Percentiles rank a stretch among this genome's conserved stretches.
Evolutionary conservation across 2,888 invertebrate genomes (phyloP).

Genomic region (Ennomos erosarius): DNA sequence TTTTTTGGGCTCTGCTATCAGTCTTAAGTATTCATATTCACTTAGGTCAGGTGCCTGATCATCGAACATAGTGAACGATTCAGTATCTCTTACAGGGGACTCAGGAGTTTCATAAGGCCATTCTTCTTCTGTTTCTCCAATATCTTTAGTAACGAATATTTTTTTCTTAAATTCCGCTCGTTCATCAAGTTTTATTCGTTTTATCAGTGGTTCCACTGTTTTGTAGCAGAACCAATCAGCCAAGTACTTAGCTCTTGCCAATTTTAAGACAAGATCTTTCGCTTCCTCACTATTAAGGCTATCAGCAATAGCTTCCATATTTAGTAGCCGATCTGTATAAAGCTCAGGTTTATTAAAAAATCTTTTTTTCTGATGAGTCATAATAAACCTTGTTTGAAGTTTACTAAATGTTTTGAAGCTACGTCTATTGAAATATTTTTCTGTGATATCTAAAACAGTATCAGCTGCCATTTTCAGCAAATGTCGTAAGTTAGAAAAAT

Average conservation of each 20-base stretch:
- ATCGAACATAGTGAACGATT: slow-evolving; percentile 34
- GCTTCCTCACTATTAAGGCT: slow-evolving; percentile 40
- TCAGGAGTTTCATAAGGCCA: slow-evolving; percentile 51
- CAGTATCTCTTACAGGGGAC: slow-evolving; percentile 18
- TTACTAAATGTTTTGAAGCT: slow-evolving; percentile 29
- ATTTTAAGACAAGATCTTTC: slow-evolving; percentile 40
- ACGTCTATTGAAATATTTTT: slow-evolving; percentile 38
- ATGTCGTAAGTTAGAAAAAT: slow-evolving; percentile 30
- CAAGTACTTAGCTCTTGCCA: slow-evolving; percentile 44
- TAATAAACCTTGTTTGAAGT: slow-evolving; percentile 40
- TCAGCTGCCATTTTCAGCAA: slow-evolving; percentile 37
- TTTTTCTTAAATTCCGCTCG: slow-evolving; percentile 42
- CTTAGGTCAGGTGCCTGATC: slow-evolving; percentile 28
- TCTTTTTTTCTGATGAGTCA: slow-evolving; percentile 39
- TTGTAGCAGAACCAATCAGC: slow-evolving; percentile 41
- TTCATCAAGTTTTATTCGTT: slow-evolving; percentile 41
- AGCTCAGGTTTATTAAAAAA: slow-evolving; percentile 45
- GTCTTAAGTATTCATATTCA: slow-evolving; percentile 22
- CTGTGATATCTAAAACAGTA: slow-evolving; percentile 43
- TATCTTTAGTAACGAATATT: slow-evolving; percentile 49
- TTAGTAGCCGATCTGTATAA: slow-evolving; percentile 42
- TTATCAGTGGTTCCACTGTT: slow-evolving; percentile 45
- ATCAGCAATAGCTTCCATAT: slow-evolving; percentile 40
- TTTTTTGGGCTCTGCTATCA: neutral
- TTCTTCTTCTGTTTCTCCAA: slow-evolving; percentile 36